Evolutionary conservation across 2,888 invertebrate species (phyloP).

Genomic region (Troides helena): DNA sequence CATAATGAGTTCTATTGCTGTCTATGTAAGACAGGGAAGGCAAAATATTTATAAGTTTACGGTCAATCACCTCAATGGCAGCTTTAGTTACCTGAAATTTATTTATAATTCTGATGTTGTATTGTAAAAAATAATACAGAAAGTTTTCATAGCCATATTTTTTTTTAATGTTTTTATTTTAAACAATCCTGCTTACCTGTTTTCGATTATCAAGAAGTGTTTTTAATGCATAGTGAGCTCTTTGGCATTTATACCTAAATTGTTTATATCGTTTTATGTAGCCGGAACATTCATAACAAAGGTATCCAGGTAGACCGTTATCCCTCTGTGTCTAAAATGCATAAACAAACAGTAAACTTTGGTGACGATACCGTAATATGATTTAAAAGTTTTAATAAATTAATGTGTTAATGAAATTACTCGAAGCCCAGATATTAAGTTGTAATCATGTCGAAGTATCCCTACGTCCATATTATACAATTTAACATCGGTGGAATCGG

Average conservation of each 20-base stretch:
- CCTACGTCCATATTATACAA: constrained; percentile 54
- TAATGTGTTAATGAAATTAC: constrained; percentile 39
- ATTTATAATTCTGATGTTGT: not conserved
- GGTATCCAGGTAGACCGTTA: constrained; percentile 59
- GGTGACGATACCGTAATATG: not conserved
- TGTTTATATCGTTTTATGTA: constrained; percentile 52
- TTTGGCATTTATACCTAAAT: constrained; percentile 66
- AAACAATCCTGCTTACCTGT: constrained; percentile 46
- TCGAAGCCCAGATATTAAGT: constrained; percentile 61
- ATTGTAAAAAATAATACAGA: not conserved
- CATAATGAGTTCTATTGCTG: constrained; percentile 47
- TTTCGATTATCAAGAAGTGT: constrained; percentile 56
- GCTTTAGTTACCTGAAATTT: constrained; percentile 55
- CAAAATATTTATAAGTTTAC: constrained; percentile 44
- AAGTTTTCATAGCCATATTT: not conserved
- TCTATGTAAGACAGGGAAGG: constrained; percentile 53
- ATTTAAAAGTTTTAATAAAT: not conserved
- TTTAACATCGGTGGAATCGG: constrained; percentile 48
- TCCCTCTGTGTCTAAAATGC: constrained; percentile 51
- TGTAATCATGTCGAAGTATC: constrained; percentile 56
- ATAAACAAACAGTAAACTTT: not conserved
- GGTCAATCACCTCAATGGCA: constrained; percentile 49
- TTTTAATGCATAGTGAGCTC: constrained; percentile 57
- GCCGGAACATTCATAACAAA: constrained; percentile 61
- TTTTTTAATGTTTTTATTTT: not conserved